Evolutionary conservation across 2,797 vertebrate genomes (phyloP).

Genomic region (Adelosebastes latens): DNA sequence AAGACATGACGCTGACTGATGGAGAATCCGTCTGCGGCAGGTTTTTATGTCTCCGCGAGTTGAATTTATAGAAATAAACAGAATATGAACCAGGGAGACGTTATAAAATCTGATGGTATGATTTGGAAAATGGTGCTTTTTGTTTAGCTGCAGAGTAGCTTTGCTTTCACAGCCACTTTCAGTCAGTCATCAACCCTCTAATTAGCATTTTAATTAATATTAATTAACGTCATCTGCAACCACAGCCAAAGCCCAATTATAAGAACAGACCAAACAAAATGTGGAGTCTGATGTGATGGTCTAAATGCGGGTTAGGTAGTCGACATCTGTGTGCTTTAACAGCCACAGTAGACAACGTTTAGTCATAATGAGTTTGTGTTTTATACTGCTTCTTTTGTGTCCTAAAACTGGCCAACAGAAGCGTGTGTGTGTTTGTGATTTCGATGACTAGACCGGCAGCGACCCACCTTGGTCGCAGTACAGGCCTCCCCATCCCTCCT

Average conservation of each 20-base stretch:
- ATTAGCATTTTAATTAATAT: background rate
- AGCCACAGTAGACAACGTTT: background rate
- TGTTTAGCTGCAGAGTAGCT: background rate
- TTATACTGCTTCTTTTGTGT: background rate
- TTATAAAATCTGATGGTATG: background rate
- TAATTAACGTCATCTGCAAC: background rate
- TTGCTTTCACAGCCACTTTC: background rate
- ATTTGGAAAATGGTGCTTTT: background rate
- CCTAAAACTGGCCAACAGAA: background rate
- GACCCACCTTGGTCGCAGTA: conserved; percentile 85
- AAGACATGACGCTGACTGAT: background rate
- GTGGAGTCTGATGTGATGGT: background rate
- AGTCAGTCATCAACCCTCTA: background rate
- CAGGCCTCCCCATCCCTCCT: conserved; percentile 89
- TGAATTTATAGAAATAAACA: background rate
- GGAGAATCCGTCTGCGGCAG: too few species aligned
- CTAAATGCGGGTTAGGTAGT: background rate
- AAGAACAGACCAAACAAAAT: background rate
- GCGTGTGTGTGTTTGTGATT: background rate
- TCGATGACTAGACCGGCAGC: too few species aligned
- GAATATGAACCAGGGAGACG: background rate
- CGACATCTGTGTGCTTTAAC: too few species aligned
- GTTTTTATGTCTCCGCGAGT: too few species aligned
- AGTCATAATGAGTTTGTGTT: background rate
- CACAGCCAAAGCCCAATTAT: background rate